Evolutionary conservation across 1,140 invertebrate genomes (phyloP).

Genomic region (Hylyphantes graminicola): DNA sequence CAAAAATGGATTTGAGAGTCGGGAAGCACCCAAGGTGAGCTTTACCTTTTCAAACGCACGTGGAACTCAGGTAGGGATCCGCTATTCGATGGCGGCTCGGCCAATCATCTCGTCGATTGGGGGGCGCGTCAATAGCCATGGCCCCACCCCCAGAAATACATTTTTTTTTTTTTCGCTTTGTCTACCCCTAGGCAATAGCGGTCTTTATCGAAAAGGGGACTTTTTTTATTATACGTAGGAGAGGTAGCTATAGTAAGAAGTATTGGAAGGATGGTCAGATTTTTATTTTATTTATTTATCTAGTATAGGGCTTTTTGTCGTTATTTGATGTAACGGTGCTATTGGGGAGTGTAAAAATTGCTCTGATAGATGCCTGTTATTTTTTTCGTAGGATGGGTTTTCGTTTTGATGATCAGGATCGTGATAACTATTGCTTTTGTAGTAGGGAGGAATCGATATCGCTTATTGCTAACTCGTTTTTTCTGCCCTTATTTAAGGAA

Average conservation of each 20-base stretch:
- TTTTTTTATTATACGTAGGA: slow-evolving; percentile 10
- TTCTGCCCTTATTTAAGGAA: too few relatives aligned
- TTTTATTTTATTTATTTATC: slow-evolving; percentile 56
- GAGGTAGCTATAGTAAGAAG: slow-evolving; percentile 49
- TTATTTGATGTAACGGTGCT: background rate
- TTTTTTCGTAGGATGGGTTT: background rate
- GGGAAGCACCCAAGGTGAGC: slow-evolving; percentile 23
- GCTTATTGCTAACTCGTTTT: too few relatives aligned
- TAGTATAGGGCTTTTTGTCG: background rate
- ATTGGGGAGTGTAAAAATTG: slow-evolving; percentile 23
- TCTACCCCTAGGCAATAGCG: slow-evolving; percentile 47
- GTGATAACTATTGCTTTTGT: slow-evolving; percentile 18
- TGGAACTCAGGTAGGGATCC: slow-evolving; percentile 18
- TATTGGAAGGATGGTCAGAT: slow-evolving; percentile 50
- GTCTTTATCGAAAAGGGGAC: slow-evolving; percentile 43
- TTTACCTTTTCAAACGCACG: slow-evolving; percentile 56
- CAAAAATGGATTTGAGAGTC: slow-evolving; percentile 12
- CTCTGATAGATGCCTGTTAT: slow-evolving; percentile 36
- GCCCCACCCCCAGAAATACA: slow-evolving; percentile 3
- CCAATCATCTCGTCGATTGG: slow-evolving; percentile 46
- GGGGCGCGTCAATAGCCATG: slow-evolving; percentile 52
- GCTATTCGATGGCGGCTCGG: slow-evolving; percentile 31
- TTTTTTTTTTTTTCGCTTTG: slow-evolving; percentile 13
- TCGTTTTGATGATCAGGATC: background rate
- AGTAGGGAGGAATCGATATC: too few relatives aligned